phyloP scores from a whole-genome alignment of 2,888 invertebrate genomes.

The Tanypteryx hageni region DNA sequence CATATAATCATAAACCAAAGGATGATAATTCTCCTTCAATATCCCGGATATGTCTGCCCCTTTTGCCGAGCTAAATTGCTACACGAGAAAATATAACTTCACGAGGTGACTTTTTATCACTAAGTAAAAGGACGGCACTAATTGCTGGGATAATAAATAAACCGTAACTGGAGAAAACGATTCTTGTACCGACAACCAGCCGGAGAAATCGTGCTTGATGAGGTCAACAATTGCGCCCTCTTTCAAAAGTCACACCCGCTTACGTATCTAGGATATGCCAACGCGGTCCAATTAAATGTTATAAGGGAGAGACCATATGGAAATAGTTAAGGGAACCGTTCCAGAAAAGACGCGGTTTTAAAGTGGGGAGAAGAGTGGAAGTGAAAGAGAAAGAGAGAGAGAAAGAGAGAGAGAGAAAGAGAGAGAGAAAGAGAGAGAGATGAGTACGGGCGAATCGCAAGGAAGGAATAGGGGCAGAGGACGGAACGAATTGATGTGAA shows the following conservation, averaged over 20 bases:
- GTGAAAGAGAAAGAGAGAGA: not conserved
- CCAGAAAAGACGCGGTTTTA: constrained; percentile 2
- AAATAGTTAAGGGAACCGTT: constrained; percentile 39
- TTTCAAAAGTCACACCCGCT: constrained; percentile 16
- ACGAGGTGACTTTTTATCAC: not conserved
- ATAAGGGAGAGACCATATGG: constrained; percentile 33
- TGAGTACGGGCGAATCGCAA: not conserved
- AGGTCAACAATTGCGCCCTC: constrained; percentile 52
- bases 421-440: not conserved
- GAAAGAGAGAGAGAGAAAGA: not conserved
- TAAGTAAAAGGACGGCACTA: not conserved
- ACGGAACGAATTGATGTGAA: constrained; percentile 54
- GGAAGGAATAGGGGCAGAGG: not conserved
- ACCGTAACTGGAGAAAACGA: not conserved
- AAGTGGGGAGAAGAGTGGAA: not conserved
- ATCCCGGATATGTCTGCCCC: too few relatives aligned
- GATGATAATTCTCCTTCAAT: too few relatives aligned
- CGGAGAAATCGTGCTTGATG: constrained; percentile 43
- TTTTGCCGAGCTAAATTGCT: too few relatives aligned
- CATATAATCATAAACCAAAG: too few relatives aligned
- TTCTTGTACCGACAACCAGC: constrained; percentile 31
- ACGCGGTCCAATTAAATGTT: constrained; percentile 33
- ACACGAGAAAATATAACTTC: not conserved
- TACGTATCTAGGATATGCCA: constrained; percentile 5
- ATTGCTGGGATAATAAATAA: not conserved